Percentiles rank a stretch among this genome's conserved stretches.
Evolutionary conservation across 2,113 vertebrate species (phyloP).

Genomic region (Oreochromis aureus): DNA sequence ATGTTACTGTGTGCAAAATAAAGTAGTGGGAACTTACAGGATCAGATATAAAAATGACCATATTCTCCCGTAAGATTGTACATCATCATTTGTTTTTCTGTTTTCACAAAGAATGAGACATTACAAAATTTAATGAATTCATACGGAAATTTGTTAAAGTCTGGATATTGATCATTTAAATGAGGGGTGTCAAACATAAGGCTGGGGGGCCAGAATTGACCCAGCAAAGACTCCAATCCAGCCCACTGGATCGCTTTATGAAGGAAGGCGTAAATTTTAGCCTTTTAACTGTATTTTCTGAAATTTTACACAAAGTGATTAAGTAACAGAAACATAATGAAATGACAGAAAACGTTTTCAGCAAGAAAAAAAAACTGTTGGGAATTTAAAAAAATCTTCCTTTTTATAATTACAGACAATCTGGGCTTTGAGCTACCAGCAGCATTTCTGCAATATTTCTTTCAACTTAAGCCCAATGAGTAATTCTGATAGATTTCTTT

Average conservation of each 20-base stretch:
- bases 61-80: background rate
- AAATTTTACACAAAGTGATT: background rate
- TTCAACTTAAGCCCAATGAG: background rate
- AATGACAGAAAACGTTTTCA: background rate
- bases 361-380: background rate
- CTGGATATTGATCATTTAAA: background rate
- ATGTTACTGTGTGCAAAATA: background rate
- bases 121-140: background rate
- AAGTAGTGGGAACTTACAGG: background rate
- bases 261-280: rapidly evolving
- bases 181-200: background rate
- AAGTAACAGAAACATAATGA: background rate
- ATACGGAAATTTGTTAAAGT: background rate
- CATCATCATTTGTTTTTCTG: background rate
- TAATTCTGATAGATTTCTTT: background rate
- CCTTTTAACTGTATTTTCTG: background rate
- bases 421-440: background rate
- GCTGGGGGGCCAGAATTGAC: background rate
- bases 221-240: background rate
- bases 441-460: background rate
- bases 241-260: background rate
- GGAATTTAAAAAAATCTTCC: background rate
- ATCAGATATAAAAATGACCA: background rate
- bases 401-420: background rate
- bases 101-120: background rate